phyloP scores from a whole-genome alignment of 2,888 invertebrate genomes.

The Andricus curvator region DNA sequence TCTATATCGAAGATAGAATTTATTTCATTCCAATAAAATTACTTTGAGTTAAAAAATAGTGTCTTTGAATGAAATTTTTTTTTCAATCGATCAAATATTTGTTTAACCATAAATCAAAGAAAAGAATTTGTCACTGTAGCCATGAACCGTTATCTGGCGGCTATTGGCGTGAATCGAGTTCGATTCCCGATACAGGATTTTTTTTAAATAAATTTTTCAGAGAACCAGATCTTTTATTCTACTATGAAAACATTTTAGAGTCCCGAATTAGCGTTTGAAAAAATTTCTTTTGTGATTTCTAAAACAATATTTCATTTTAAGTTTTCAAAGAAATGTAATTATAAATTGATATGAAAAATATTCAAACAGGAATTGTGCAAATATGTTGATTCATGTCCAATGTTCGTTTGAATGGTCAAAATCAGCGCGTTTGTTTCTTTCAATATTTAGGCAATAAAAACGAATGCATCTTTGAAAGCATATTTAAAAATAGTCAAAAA shows the following conservation, averaged over 20 bases:
- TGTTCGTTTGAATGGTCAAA: not conserved
- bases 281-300: no score
- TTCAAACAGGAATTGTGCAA: not conserved
- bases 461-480: not conserved
- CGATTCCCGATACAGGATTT: not conserved
- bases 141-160: no score
- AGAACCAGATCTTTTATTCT: not conserved
- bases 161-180: not conserved
- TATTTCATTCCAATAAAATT: no score
- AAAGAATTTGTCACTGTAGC: not conserved
- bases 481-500: not conserved
- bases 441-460: not conserved
- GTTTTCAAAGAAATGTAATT: no score
- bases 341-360: not conserved
- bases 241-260: no score
- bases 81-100: no score
- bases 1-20: no score
- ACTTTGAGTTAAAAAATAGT: no score
- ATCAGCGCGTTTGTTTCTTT: not conserved
- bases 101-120: no score
- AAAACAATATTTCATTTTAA: no score
- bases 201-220: not conserved
- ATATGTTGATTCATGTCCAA: not conserved
- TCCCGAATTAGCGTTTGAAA: no score
- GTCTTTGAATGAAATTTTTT: no score